Evolutionary conservation across 2,797 vertebrate species (phyloP).

Genomic region (Loriculus beryllinus): DNA sequence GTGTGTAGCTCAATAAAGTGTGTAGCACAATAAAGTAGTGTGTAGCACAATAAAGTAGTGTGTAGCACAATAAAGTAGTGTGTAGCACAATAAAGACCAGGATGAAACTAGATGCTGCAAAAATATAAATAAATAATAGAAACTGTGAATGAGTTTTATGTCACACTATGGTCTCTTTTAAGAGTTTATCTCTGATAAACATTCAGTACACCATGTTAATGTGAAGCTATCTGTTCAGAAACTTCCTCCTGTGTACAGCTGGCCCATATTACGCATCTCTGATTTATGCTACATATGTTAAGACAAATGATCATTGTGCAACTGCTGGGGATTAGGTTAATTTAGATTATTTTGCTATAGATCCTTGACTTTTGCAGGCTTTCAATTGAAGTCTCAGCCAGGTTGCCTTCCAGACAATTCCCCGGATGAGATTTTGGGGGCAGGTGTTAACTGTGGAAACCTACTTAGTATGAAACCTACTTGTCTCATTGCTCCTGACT

Average conservation of each 20-base stretch:
- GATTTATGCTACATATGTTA: background rate
- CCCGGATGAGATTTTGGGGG: background rate
- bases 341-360: background rate
- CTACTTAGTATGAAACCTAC: background rate
- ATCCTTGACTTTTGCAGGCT: background rate
- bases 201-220: background rate
- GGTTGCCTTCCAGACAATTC: conserved; percentile 28
- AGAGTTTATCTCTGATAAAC: background rate
- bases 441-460: conserved; percentile 66
- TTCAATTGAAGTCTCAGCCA: background rate
- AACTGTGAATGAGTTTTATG: background rate
- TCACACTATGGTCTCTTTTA: background rate
- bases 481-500: background rate
- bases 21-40: background rate
- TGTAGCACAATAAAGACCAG: background rate
- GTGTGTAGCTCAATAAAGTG: background rate
- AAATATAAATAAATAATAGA: background rate
- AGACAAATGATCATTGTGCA: background rate
- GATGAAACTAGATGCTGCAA: background rate
- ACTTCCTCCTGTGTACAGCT: background rate
- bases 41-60: background rate
- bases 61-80: background rate
- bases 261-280: background rate
- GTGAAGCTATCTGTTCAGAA: background rate
- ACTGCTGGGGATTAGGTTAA: background rate